Base-by-base conservation (phyloP, 2,113 vertebrate genomes). In the Hippolais icterina region DNA sequence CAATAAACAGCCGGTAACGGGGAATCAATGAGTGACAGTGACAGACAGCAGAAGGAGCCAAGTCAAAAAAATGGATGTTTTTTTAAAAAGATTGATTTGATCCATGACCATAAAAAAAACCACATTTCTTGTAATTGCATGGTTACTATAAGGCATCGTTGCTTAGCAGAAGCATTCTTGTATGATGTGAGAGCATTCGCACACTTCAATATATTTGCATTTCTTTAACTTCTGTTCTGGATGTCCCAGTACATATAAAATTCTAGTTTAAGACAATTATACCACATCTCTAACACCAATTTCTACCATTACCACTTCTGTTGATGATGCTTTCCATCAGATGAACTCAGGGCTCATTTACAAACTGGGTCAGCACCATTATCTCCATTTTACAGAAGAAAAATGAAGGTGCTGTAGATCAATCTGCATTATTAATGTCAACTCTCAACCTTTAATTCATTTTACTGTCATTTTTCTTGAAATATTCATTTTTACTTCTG, bases 371-470 rank as follows among this genome's bases (percentile, higher is more conserved):
- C 96, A 95, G 77, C 53, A 94, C 53, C 77, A 94, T 94, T 91
- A 94, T 91, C 81, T 82, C 87, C 74, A 89, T 94, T 95, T 95
- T 87, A 95, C 69, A 93, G 89, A 92, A 87, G 89, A 96, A 93
- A 96, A 96, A 93, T 89, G 84, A 91, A 96, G 87, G 87, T 87
- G 52, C 84, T 96, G 87, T 82, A 91, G 87, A 95, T 89, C 91
- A 89, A 41, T 61, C 33, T 96, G 53, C 83, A 97, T 96, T 97
- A 97, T 97, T 97, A 95, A 97, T 94, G 54, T 79, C 69, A 94
- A 89, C 83, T 93, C 84, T 94, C 89, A 96, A 95, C 94, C 78
- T 60, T 79, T 94, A 96, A 95, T 96, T 91, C 81, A 91, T 95
- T 96, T 96, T 89, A 87, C 83, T 96, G 91, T 89, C 94, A 87